Conservation (phyloP, 2,113 vertebrate species). For the Eptatretus burgeri region DNA sequence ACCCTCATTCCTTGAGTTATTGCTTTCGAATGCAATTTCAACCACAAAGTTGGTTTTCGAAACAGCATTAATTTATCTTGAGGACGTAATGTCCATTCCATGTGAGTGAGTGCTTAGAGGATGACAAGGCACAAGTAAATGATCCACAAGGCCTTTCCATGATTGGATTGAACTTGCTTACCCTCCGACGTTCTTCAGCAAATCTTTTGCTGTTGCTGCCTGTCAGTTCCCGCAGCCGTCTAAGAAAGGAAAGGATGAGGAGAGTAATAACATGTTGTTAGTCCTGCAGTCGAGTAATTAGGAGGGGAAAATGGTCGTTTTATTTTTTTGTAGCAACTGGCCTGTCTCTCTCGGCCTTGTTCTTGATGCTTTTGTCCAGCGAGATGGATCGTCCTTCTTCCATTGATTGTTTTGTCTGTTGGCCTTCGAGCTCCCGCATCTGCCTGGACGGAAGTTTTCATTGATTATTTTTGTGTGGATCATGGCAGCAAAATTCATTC, state of each 20-base stretch:
- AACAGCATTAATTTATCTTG: too few species aligned
- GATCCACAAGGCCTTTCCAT: not conserved
- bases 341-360: slow-evolving; percentile 6
- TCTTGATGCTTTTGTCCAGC: slow-evolving; percentile 5
- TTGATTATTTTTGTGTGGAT: too few species aligned
- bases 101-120: too few species aligned
- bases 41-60: too few species aligned
- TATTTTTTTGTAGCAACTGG: not conserved
- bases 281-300: not conserved
- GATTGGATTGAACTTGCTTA: too few species aligned
- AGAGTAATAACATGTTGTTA: not conserved
- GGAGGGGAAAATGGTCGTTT: not conserved
- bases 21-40: too few species aligned
- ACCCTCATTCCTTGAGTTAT: too few species aligned
- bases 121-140: too few species aligned
- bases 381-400: not conserved
- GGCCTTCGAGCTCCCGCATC: slow-evolving; percentile 4
- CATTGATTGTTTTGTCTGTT: slow-evolving; percentile 3
- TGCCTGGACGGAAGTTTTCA: not conserved
- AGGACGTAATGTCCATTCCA: too few species aligned
- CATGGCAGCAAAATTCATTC: too few species aligned
- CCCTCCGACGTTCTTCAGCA: not conserved
- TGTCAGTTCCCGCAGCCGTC: slow-evolving; percentile 2
- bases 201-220: slow-evolving; percentile 5
- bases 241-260: not conserved